These are phyloP conservation scores for Caenorhabditis imperialis DNA, from an alignment of 2,888 invertebrate genomes.

Conservation along the genomic window DNA sequence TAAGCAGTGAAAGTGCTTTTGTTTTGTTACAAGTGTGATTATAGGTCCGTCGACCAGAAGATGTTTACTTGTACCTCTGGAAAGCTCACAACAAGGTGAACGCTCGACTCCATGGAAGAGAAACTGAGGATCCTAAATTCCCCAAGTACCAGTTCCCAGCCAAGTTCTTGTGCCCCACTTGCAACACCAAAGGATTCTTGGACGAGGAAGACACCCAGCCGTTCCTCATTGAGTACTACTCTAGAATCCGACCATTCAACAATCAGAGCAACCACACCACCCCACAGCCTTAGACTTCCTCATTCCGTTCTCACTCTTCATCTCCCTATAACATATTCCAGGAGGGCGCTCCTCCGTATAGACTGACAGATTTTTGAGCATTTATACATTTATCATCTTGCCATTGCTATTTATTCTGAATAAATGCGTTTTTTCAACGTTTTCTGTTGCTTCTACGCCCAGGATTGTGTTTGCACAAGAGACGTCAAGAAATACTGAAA, in stretches of 20 bases:
- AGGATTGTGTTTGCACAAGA: constrained; percentile 21
- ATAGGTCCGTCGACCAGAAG: constrained; percentile 72
- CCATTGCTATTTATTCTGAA: constrained; percentile 48
- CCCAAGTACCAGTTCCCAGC: constrained; percentile 83
- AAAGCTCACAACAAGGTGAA: constrained; percentile 93
- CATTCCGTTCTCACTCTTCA: constrained; percentile 39
- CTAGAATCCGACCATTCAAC: constrained; percentile 67
- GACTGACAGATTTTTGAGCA: constrained; percentile 13
- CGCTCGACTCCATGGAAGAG: constrained; percentile 87
- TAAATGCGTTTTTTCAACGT: constrained; percentile 31
- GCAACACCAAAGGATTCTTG: constrained; percentile 56
- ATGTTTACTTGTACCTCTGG: constrained; percentile 82
- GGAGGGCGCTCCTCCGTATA: constrained; percentile 38
- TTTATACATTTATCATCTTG: constrained; percentile 52
- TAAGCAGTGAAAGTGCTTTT: constrained; percentile 27
- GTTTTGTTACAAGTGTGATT: constrained; percentile 7
- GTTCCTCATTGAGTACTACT: constrained; percentile 71
- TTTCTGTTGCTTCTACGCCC: background rate
- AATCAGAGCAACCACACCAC: constrained; percentile 30
- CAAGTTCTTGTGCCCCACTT: constrained; percentile 72
- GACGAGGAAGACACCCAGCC: constrained; percentile 44
- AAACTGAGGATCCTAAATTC: constrained; percentile 85
- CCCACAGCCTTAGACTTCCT: background rate
- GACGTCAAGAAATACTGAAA: constrained; percentile 13
- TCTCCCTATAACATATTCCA: constrained; percentile 44